These are phyloP conservation scores for Rhagium mordax DNA, from an alignment of 2,888 invertebrate species.

Conservation along the genomic window DNA sequence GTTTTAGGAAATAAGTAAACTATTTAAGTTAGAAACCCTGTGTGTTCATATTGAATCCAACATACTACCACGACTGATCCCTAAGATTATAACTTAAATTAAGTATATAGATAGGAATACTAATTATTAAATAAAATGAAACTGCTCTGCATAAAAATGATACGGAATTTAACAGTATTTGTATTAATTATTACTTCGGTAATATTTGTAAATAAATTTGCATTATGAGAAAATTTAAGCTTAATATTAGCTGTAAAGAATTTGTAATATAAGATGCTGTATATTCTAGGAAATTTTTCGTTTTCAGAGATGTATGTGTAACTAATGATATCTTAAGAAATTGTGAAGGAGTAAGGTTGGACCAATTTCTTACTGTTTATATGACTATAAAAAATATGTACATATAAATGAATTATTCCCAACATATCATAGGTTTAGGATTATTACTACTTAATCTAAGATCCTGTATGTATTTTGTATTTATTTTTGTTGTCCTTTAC, in stretches of 20 bases:
- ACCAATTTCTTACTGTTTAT: conserved; percentile 69
- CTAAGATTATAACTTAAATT: conserved; percentile 21
- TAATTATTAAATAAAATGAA: conserved; percentile 41
- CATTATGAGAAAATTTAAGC: conserved; percentile 3
- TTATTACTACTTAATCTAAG: conserved; percentile 40
- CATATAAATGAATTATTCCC: conserved; percentile 51
- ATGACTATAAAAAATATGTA: conserved; percentile 52
- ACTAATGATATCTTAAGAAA: conserved; percentile 51
- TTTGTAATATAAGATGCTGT: conserved; percentile 12
- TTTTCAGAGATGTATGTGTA: conserved; percentile 26
- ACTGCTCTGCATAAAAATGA: conserved; percentile 63
- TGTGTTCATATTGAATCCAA: conserved; percentile 47
- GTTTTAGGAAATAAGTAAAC: not conserved
- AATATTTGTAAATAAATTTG: conserved; percentile 5
- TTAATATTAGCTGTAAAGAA: conserved; percentile 17
- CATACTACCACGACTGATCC: conserved; percentile 37
- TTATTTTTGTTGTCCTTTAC: conserved; percentile 45
- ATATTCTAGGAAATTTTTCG: conserved; percentile 32
- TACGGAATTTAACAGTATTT: conserved; percentile 58
- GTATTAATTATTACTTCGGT: not conserved
- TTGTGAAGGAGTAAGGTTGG: conserved; percentile 64
- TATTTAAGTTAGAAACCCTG: conserved; percentile 38
- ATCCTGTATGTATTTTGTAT: conserved; percentile 37
- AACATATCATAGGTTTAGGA: conserved; percentile 60
- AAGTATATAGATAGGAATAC: conserved; percentile 33